Base-by-base conservation (phyloP, 1,140 invertebrate genomes). In the Ostrea denselamellosa region DNA sequence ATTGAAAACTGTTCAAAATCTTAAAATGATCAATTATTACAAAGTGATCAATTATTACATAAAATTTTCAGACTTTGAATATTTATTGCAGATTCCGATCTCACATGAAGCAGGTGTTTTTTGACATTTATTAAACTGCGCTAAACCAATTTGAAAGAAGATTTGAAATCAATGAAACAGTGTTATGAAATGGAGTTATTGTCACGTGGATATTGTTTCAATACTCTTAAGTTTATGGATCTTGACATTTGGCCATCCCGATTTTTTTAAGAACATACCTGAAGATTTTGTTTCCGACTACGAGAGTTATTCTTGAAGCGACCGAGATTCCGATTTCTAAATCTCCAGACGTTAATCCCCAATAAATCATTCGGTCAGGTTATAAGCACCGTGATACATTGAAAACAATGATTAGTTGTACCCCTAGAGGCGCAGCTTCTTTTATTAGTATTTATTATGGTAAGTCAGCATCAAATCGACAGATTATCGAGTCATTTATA, bases 271-370 rank as follows among this genome's bases (percentile, higher is more conserved):
- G 34, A 12, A 28, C 54, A 92, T 92, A 89, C 90, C 91, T 54
- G 19, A 28, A 82, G 89, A 88, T 87, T 92, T 1, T 91, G 68
- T 92, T 89, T 86, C 88, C 90, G 0, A 84, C 12, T 28, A 91
- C 90, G 7, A 58, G 90, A 25, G 90, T 92, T 9, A 88, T 92
- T 58, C 83, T 92, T 25, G 89, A 91, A 89, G 89, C 85, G 28
- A 91, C 90, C 5, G 90, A 92, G 86, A 85, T 86, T 0, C 89
- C 90, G 14, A 90, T 90, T 51, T n/a, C 91, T 54, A 91, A 90
- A 83, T 89, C 90, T 22, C 34, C 52, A 25, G 52, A 90, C 84
- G 85, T 89, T 1, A 83, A 81, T 53, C 44, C 25, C 28, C 90
- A 90, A 51, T 85, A 25, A 58, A 65, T 71, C 0, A 90, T 89